phyloP scores from a whole-genome alignment of 2,888 invertebrate genomes.

The Cloeon dipterum region DNA sequence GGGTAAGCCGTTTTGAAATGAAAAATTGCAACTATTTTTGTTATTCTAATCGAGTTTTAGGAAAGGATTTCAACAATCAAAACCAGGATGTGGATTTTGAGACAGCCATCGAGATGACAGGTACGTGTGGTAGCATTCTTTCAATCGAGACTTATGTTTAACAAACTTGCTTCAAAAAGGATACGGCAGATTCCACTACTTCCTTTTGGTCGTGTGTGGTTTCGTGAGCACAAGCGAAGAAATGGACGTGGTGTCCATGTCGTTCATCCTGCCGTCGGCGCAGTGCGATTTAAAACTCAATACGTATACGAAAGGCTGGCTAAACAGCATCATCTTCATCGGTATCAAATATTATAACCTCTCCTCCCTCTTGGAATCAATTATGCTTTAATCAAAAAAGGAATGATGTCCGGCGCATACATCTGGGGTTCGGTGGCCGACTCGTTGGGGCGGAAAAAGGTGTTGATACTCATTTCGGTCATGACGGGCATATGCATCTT shows the following conservation, averaged over 20 bases:
- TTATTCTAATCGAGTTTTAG: neutral
- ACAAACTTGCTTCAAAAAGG: slow-evolving; percentile 20
- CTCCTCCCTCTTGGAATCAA: too few relatives aligned
- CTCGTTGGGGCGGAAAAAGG: slow-evolving; percentile 63
- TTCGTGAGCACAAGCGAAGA: slow-evolving; percentile 88
- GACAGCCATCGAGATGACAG: slow-evolving; percentile 64
- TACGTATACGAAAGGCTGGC: slow-evolving; percentile 64
- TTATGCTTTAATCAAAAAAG: too few relatives aligned
- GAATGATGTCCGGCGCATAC: slow-evolving; percentile 89
- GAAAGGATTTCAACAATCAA: neutral
- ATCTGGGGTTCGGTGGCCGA: slow-evolving; percentile 84
- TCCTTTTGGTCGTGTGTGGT: slow-evolving; percentile 74
- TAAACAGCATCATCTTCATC: slow-evolving; percentile 57
- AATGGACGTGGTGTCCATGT: slow-evolving; percentile 90
- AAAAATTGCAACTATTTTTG: neutral
- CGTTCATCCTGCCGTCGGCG: slow-evolving; percentile 80
- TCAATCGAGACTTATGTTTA: neutral
- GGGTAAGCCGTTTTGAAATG: neutral
- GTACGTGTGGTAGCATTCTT: slow-evolving; percentile 20
- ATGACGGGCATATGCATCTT: slow-evolving; percentile 79
- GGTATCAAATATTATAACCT: slow-evolving; percentile 18
- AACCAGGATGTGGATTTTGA: slow-evolving; percentile 53
- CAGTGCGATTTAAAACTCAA: slow-evolving; percentile 76
- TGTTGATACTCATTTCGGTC: slow-evolving; percentile 70
- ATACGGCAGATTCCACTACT: slow-evolving; percentile 75